Evolutionary conservation across 2,888 invertebrate species (phyloP).

Genomic region (Spisula solida): DNA sequence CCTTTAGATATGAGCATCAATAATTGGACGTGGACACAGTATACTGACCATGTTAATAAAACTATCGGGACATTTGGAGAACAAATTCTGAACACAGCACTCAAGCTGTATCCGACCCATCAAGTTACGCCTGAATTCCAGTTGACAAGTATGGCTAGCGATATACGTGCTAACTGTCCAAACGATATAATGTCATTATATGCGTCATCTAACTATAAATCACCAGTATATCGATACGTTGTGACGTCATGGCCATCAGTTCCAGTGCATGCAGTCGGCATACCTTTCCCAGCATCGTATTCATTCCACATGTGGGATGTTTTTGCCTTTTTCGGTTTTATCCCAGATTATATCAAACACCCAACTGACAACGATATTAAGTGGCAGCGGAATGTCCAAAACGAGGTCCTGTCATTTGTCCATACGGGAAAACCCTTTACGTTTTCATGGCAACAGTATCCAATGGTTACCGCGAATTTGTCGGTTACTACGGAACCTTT

Average conservation of each 20-base stretch:
- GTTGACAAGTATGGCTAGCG: constrained; percentile 83
- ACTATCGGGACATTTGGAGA: constrained; percentile 79
- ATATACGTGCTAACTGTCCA: constrained; percentile 82
- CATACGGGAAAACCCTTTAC: constrained; percentile 70
- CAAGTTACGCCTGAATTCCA: constrained; percentile 77
- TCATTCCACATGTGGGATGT: constrained; percentile 81
- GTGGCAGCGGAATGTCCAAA: constrained; percentile 75
- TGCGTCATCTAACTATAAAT: constrained; percentile 68
- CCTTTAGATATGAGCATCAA: constrained; percentile 75
- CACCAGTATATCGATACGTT: constrained; percentile 80
- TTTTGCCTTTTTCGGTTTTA: constrained; percentile 79
- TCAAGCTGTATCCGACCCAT: constrained; percentile 72
- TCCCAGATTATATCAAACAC: constrained; percentile 69
- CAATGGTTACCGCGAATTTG: constrained; percentile 74
- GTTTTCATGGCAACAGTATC: constrained; percentile 73
- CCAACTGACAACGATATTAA: constrained; percentile 72
- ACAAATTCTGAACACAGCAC: constrained; percentile 68
- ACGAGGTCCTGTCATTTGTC: constrained; percentile 78
- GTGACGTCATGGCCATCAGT: constrained; percentile 78
- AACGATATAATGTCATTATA: constrained; percentile 74
- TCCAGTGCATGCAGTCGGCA: constrained; percentile 71
- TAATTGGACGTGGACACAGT: constrained; percentile 80
- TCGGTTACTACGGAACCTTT: constrained; percentile 63
- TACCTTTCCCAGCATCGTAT: constrained; percentile 70
- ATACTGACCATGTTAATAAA: constrained; percentile 77